Base-by-base conservation (phyloP, 2,113 vertebrate species). In the Barbus barbus region DNA sequence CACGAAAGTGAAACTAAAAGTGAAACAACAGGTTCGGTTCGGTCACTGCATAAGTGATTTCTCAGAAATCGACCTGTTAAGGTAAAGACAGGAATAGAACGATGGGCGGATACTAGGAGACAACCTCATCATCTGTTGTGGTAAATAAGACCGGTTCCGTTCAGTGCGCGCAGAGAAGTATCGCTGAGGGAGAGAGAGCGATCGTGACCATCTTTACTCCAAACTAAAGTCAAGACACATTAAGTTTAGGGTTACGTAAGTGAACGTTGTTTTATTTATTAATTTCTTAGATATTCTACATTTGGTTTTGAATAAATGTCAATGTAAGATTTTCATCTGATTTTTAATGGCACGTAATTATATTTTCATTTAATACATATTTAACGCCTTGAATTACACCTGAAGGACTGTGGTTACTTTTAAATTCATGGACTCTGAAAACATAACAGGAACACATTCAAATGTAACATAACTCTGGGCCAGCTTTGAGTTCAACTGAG, bases 101-200 rank as follows among this genome's bases (percentile, higher is more conserved):
- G 9, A 5, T 76, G 20, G 48, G 74, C 18, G 74, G 74, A 36
- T 9, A 18, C 41, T 65, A 9, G 8, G 13, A 46, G 16, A 48
- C n/a, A 26, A 14, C n/a, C 36, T 22, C 4, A 5, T 14, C 24
- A 0, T 2, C 0, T 2, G 12, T 12, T 16, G 11, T 3, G 5
- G 0, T 26, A 24, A n/a, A 41, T 44, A 44, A 72, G 0, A 26
- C 12, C 13, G 6, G n/a, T 41, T n/a, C 2, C 11, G 9, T 41
- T 22, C 36, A 24, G 20, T n/a, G 36, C 38, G 2, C 38, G 0
- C 9, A 3, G 22, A 13, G 36, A 72, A 72, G 60, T 6, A 46
- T 14, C 38, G n/a, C 4, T 5, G 38, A n/a, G 5, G 5, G 12
- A 46, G 38, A 41, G 5, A 6, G 12, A 46, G 38, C 9, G 9